phyloP scores from a whole-genome alignment of 2,888 invertebrate species.

The Athripsodes cinereus region DNA sequence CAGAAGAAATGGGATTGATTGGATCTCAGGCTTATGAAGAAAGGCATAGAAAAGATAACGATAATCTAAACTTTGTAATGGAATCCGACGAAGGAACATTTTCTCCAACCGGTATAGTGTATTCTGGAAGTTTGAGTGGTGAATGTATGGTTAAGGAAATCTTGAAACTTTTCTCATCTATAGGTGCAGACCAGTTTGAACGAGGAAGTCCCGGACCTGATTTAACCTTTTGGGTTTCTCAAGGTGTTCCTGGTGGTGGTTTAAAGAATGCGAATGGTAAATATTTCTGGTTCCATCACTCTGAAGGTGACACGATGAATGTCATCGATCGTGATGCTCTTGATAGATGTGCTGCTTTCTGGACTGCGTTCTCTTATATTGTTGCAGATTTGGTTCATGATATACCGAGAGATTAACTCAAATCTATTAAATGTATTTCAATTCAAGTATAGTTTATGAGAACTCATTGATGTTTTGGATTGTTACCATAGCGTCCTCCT shows the following conservation, averaged over 20 bases:
- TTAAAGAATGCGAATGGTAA: conserved; percentile 54
- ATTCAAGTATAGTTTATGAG: too few relatives aligned
- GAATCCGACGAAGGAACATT: conserved; percentile 72
- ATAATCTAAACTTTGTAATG: conserved; percentile 59
- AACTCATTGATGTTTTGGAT: too few relatives aligned
- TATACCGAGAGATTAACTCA: conserved; percentile 47
- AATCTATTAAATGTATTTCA: too few relatives aligned
- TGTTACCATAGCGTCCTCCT: too few relatives aligned
- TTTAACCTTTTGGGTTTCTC: conserved; percentile 50
- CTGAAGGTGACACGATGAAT: conserved; percentile 61
- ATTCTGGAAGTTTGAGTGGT: conserved; percentile 49
- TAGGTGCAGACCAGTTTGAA: conserved; percentile 52
- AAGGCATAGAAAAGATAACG: conserved; percentile 41
- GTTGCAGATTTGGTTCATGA: conserved; percentile 57
- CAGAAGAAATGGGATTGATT: conserved; percentile 58
- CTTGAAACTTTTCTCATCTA: conserved; percentile 47
- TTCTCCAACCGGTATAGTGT: conserved; percentile 53
- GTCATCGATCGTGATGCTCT: conserved; percentile 55
- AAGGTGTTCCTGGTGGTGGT: conserved; percentile 58
- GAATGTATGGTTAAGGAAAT: conserved; percentile 56
- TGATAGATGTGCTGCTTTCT: conserved; percentile 59
- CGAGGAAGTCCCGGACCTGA: conserved; percentile 51
- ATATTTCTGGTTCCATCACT: conserved; percentile 59
- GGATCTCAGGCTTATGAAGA: conserved; percentile 55
- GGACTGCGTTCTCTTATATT: conserved; percentile 59